A percentile compares a stretch with the other conserved stretches of the same genome.
These are phyloP conservation scores for Myzus persicae DNA, from an alignment of 1,140 invertebrate genomes.

Conservation along the genomic window DNA sequence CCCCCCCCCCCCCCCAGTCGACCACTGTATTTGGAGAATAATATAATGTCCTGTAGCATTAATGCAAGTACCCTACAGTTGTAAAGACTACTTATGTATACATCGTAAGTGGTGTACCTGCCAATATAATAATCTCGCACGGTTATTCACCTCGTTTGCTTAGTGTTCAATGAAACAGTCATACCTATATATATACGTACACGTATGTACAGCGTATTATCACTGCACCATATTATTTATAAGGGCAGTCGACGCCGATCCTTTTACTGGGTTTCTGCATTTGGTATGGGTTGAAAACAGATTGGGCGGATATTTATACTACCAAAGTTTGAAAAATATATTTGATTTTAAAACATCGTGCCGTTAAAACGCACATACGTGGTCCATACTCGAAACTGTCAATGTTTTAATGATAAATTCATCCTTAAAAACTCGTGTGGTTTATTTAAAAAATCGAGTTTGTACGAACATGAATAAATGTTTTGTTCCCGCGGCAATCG, in stretches of 20 bases:
- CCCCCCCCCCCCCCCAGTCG: no score
- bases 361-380: neutral
- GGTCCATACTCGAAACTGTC: neutral
- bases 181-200: no score
- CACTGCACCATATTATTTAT: neutral
- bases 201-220: neutral
- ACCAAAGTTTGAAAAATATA: no score
- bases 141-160: neutral
- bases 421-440: neutral
- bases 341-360: neutral
- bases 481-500: neutral
- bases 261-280: neutral
- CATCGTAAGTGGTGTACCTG: neutral
- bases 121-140: neutral
- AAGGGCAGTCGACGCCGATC: neutral
- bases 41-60: neutral
- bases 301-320: neutral
- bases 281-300: neutral
- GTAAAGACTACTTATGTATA: neutral
- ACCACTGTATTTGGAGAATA: neutral
- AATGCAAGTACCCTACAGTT: neutral
- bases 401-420: neutral
- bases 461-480: neutral
- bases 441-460: constrained; percentile 1
- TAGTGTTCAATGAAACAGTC: neutral